A percentile compares a stretch with the other conserved stretches of the same genome.
These are phyloP conservation scores for Sebastes baramenuke DNA, from an alignment of 2,797 vertebrate species.

Conservation along the genomic window DNA sequence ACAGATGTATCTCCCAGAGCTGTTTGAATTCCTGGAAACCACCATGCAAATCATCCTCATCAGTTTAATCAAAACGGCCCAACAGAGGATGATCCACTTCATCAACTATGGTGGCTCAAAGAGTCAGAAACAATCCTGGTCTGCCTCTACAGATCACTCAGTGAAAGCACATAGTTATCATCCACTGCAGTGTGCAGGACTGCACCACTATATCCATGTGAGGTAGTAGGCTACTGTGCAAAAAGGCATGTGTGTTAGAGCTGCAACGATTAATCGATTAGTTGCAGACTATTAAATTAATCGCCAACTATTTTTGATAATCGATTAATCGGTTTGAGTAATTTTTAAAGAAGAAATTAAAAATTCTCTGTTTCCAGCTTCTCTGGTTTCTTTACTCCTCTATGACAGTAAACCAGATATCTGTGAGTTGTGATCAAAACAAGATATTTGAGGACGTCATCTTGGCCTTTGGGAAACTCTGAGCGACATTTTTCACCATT, in stretches of 20 bases:
- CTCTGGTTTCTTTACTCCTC: no score
- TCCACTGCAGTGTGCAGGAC: not conserved
- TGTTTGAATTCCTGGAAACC: constrained; percentile 41
- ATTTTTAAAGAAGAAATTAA: no score
- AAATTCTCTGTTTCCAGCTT: no score
- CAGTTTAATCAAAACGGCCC: constrained; percentile 49
- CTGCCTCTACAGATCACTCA: not conserved
- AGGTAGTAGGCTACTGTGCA: not conserved
- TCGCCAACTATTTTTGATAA: no score
- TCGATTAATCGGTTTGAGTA: no score
- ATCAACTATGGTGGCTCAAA: constrained; percentile 25
- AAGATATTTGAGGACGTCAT: no score
- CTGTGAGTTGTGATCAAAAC: no score
- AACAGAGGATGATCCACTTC: constrained; percentile 9
- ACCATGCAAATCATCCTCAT: constrained; percentile 46
- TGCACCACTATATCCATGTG: not conserved
- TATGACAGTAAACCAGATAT: no score
- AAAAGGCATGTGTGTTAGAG: not conserved
- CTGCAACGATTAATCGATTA: no score
- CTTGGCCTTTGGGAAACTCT: fast-evolving
- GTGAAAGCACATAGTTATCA: constrained; percentile 1
- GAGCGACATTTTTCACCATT: no score
- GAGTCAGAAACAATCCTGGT: constrained; percentile 21
- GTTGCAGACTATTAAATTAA: no score
- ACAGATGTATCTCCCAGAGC: constrained; percentile 53